Evolutionary conservation across 2,113 vertebrate genomes (phyloP).

Genomic region (Thalassoma bifasciatum): DNA sequence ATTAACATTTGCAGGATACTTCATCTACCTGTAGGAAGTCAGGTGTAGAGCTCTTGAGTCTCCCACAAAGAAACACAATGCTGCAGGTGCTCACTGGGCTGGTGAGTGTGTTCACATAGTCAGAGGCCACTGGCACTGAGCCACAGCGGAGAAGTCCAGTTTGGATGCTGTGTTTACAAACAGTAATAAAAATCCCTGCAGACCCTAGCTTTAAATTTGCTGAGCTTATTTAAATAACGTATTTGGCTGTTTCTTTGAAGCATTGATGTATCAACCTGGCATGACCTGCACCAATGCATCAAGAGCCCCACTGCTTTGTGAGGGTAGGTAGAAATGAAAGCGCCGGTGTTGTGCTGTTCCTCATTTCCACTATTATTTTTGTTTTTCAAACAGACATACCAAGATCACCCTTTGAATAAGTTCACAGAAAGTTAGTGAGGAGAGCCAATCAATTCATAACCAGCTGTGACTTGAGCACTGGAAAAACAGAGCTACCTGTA

Average conservation of each 20-base stretch:
- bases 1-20: too few relatives aligned
- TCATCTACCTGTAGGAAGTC: too few relatives aligned
- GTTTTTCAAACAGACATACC: neutral
- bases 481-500: neutral
- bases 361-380: neutral
- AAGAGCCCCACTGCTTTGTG: neutral
- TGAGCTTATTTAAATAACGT: neutral
- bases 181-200: too few relatives aligned
- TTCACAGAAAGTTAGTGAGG: neutral
- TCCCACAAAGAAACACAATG: too few relatives aligned
- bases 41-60: too few relatives aligned
- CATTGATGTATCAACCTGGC: conserved; percentile 7
- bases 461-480: neutral
- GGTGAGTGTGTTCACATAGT: too few relatives aligned
- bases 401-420: neutral
- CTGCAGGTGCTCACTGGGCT: too few relatives aligned
- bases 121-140: too few relatives aligned
- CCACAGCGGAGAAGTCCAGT: too few relatives aligned
- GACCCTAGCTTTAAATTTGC: too few relatives aligned
- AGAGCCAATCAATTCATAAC: neutral
- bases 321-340: conserved; percentile 9
- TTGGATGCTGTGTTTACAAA: too few relatives aligned
- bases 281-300: conserved; percentile 4
- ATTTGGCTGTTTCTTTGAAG: neutral
- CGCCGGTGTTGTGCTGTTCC: neutral